Base-by-base conservation (phyloP, 2,888 invertebrate genomes). In the Hyposoter dolosus region DNA sequence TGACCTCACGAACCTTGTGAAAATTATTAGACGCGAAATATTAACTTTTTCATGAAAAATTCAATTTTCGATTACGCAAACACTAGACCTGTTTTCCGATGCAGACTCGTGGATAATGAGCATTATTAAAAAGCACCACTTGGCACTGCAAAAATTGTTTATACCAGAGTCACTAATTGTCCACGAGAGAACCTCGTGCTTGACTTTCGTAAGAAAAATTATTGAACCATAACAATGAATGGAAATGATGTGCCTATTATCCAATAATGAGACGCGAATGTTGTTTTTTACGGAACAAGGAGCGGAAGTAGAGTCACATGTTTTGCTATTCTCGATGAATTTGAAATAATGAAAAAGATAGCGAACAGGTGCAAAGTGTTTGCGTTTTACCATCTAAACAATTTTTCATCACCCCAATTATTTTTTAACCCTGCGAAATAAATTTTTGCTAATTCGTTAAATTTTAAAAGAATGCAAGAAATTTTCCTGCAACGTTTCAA, bases 81-180 rank as follows among this genome's bases (percentile, higher is more conserved):
- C 10, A 15, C 32, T 15, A 6, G 28, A 53, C 74, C 63, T 65
- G 28, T 50, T 17, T 56, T 7, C n/a, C 3, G n/a, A 43, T 80
- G 63, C 17, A 63, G 19, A 74, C 43, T 75, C 35, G 56, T 60
- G 60, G 43, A n/a, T 53, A 40, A 60, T 47, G 7, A 74, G 76
- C 23, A 43, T 80, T 12, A 84, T 80, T 69, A 43, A 75, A 50
- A 75, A 40, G 17, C 5, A 66, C 23, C 45, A 19, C 15, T 79
- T 32, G 40, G 15, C 40, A 28, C 35, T 43, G 6, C 28, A 23
- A 74, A 23, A 69, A 68, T 83, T 50, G 40, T 68, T 40, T 45
- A 69, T 66, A 66, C n/a, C 56, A 66, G 66, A 35, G 53, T 32
- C 35, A 19, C 32, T 66, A 83, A 83, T 78, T 78, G n/a, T 23